Base-by-base conservation (phyloP, 23 tunicate genomes). In the Ciona savignyi region DNA sequence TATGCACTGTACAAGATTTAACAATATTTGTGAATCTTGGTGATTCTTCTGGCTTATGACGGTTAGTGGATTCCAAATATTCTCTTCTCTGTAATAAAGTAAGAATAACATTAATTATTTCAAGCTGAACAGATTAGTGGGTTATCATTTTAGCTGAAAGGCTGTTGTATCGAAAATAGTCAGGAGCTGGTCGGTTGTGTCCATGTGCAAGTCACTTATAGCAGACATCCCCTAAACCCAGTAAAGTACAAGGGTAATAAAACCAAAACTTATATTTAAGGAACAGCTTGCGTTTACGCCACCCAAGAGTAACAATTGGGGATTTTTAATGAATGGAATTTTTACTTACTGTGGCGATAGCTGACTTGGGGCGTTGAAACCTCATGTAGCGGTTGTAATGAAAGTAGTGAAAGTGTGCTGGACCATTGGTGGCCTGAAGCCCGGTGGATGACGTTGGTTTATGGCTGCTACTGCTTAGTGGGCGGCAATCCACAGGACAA, bases 401-500 rank as follows among this genome's bases (percentile, higher is more conserved):
- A 65, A 28, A 81, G 32, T 81, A 73, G 11, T 81, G 85, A 32
- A 61, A 81, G 63, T 73, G 78, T 65, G 30, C 28, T 25, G 85
- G 85, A 4, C 85, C 78, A 72, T 62, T 20, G 20, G 70, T 42
- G 30, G 78, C 78, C 29, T 64, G 78, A 27, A 81, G 62, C 19
- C 85, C 78, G 26, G 78, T 73, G 15, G 85, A 73, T 35, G 85
- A 81, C 6, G 29, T 60, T 2, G 65, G 70, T 24, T 30, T 28
- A 25, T 27, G 70, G 15, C 70, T 28, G 25, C 84, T 80, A 28
- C 29, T 70, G 28, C 66, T 33, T 15, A 80, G 49, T 35, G 77
- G 84, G 1, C 84, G 84, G 51, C 84, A 80, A 29, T 80, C 84
- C 32, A 80, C 84, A 51, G 84, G 84, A 73, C 84, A 80, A 63